Evolutionary conservation across 2,113 vertebrate species (phyloP).

Genomic region (Thamnaconus septentrionalis): DNA sequence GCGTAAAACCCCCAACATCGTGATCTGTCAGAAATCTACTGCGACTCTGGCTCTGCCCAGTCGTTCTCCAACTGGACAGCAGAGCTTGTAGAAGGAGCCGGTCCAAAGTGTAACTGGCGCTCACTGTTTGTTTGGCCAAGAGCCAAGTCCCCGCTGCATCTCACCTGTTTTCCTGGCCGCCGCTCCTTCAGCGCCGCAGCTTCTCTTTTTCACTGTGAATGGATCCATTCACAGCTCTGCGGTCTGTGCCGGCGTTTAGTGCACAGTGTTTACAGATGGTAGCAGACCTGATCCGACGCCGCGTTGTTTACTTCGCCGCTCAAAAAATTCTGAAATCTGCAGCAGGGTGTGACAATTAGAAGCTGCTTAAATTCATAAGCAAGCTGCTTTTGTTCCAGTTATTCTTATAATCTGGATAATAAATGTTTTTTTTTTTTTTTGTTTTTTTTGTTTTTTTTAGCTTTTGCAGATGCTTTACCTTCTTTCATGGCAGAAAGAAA

Average conservation of each 20-base stretch:
- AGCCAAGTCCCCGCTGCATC: conserved; percentile 48
- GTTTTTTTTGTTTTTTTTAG: too few species aligned
- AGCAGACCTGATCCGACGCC: conserved; percentile 28
- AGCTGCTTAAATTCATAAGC: not conserved
- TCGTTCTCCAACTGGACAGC: too few species aligned
- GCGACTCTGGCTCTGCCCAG: too few species aligned
- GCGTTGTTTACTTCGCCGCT: conserved; percentile 23
- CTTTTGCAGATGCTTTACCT: too few species aligned
- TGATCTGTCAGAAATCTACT: too few species aligned
- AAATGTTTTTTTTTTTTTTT: too few species aligned
- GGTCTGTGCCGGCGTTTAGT: conserved; percentile 23
- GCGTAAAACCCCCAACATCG: too few species aligned
- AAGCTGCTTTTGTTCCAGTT: not conserved
- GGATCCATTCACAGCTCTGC: conserved; percentile 50
- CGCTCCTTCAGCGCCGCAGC: conserved; percentile 6
- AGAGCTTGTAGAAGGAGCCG: too few species aligned
- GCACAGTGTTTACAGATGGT: conserved; percentile 25
- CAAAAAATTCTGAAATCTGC: conserved; percentile 1
- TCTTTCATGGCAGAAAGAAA: too few species aligned
- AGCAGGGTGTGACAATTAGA: not conserved
- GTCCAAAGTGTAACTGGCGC: too few species aligned
- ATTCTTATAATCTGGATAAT: not conserved
- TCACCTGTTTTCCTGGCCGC: conserved; percentile 52
- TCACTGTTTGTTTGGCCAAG: conserved; percentile 31
- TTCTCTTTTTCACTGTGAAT: conserved; percentile 35